Evolutionary conservation across 2,888 invertebrate species (phyloP), one percentile per base, ranked within the genome.

Genomic region (Phytoseiulus persimilis): DNA sequence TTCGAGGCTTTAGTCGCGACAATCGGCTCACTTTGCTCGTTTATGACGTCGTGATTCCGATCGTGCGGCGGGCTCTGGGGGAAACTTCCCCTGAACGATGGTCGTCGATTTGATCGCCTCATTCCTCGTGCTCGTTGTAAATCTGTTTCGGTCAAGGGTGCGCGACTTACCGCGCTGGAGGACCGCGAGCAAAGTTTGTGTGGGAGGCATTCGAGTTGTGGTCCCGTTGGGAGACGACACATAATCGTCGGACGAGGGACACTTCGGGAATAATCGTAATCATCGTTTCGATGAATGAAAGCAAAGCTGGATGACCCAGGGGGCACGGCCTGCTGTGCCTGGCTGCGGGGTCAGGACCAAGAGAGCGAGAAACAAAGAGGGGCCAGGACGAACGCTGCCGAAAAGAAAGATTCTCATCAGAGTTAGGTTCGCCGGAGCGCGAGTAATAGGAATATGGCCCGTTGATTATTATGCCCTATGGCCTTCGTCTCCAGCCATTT

Each of bases 401-500:
- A 65, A 28, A 28, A 65, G 65, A 28, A 65, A 65, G 65, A 14
- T 65, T 65, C 65, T 65, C 65, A 65, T 65, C 65, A 65, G 65
- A 65, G 65, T 65, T 65, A 65, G 28, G 65, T 23, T 65, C 65
- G 65, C 18, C 65, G 65, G 65, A 65, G 65, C 65, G 65, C 65
- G 28, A 65, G 65, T 65, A 65, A 65, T 65, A 65, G 65, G 65
- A 65, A 65, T 65, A 65, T 65, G 65, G 65, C 65, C 65, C 65
- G 65, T 65, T 65, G 65, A 65, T 65, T 65, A 65, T 65, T 65
- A 65, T 65, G 65, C 65, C 65, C 65, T 65, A 65, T 65, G 65
- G 65, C 65, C 65, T 65, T 65, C 65, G 65, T 65, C 65, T 65
- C 65, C 65, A 65, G 65, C 65, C 65, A 65, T 65, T 65, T 65